Evolutionary conservation across 2,113 vertebrate genomes (phyloP), one percentile per base, ranked within the genome.

Genomic region (Polypterus bichir): DNA sequence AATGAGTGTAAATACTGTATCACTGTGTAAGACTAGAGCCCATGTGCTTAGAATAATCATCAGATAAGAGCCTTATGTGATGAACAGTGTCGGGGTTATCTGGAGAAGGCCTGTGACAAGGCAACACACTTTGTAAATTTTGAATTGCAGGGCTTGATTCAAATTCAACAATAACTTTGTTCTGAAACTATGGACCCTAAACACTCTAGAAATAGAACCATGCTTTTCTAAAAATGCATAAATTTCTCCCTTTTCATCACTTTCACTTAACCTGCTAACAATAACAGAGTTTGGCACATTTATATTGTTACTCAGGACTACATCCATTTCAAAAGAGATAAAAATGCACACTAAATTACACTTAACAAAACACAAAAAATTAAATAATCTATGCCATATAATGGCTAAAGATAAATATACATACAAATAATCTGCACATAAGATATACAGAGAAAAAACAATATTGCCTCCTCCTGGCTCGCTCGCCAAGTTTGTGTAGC

Each of bases 91-190:
- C 59, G 9, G 8, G 47, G 53, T 59, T 46, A 59, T 7, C 46
- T 8, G 3, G 10, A 4, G 7, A 8, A 8, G 51, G 7, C 51
- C 10, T 52, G 51, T 52, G 51, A 9, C 57, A 64, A 46, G 56
- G 56, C 9, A 59, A 46, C 7, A 8, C 3, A 9, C 9, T 51
- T 45, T 60, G 10, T 59, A 63, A 53, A 53, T 44, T 48, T 59
- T 63, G 59, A 48, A 67, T 9, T 55, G 65, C 65, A 60, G 9
- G 27, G 9, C 51, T 54, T 59, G 3, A 59, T 27, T 63, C 57
- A 56, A 63, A 63, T 44, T 67, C 61, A 47, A 63, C 47, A 60
- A 67, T 67, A 9, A 45, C 62, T 55, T 67, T 54, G 54, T 46
- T 59, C 49, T 63, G 61, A 48, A 63, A 63, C 54, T 54, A 59